phyloP scores from a whole-genome alignment of 2,888 invertebrate species.

The Drosophila suboccidentalis region DNA sequence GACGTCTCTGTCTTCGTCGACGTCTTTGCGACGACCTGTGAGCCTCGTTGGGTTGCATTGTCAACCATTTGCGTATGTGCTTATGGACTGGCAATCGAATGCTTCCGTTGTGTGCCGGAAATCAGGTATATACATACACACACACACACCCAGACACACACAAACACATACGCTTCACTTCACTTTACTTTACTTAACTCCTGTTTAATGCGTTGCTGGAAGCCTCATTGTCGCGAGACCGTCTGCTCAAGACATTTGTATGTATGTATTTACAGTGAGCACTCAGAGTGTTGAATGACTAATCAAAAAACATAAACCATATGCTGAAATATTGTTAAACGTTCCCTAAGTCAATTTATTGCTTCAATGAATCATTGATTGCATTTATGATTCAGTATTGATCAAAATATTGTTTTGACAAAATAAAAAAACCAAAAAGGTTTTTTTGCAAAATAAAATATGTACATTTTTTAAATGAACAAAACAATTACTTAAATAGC shows the following conservation, averaged over 20 bases:
- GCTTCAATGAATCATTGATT: neutral
- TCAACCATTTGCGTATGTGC: constrained; percentile 52
- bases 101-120: constrained; percentile 73
- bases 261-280: constrained; percentile 36
- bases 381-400: neutral
- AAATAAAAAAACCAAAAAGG: too few species aligned
- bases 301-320: neutral
- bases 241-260: constrained; percentile 49
- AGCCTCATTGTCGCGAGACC: constrained; percentile 59
- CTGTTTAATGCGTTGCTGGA: constrained; percentile 32
- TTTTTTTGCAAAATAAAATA: too few species aligned
- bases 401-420: neutral
- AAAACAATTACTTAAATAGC: too few species aligned
- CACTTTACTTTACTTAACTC: constrained; percentile 19
- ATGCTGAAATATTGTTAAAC: neutral
- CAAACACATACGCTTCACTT: constrained; percentile 5
- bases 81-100: constrained; percentile 58
- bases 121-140: constrained; percentile 63
- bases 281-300: constrained; percentile 8
- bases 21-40: constrained; percentile 29
- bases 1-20: constrained; percentile 23
- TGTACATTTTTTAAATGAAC: too few species aligned
- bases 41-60: constrained; percentile 41
- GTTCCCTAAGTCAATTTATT: neutral
- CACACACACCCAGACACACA: constrained; percentile 6